Percentiles rank a stretch among this genome's conserved stretches.
Evolutionary conservation across 2,888 invertebrate genomes (phyloP).

Genomic region (Labia minor): DNA sequence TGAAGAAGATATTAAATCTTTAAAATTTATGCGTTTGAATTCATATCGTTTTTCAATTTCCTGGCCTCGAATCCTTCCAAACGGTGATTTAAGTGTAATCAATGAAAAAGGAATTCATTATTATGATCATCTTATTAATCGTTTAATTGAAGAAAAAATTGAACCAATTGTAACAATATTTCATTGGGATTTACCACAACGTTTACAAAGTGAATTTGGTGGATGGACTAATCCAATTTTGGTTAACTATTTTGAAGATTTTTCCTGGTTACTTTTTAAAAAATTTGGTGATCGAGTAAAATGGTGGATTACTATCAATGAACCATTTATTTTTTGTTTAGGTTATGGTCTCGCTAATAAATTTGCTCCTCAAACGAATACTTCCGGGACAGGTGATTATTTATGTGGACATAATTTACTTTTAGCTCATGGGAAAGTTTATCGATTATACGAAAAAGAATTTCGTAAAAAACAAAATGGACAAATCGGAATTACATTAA

Average conservation of each 20-base stretch:
- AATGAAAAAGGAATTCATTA: slow-evolving; percentile 36
- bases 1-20: background rate
- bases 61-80: slow-evolving; percentile 38
- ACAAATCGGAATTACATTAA: slow-evolving; percentile 26
- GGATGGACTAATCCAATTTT: slow-evolving; percentile 48
- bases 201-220: slow-evolving; percentile 43
- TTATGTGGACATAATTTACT: slow-evolving; percentile 51
- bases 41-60: slow-evolving; percentile 28
- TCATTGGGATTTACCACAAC: slow-evolving; percentile 56
- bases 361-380: slow-evolving; percentile 35
- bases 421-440: slow-evolving; percentile 53
- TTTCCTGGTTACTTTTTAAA: slow-evolving; percentile 48
- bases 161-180: slow-evolving; percentile 46
- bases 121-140: slow-evolving; percentile 36
- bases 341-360: slow-evolving; percentile 33
- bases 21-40: background rate
- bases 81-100: slow-evolving; percentile 30
- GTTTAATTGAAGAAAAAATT: slow-evolving; percentile 34
- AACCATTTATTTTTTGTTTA: slow-evolving; percentile 51
- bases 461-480: slow-evolving; percentile 41
- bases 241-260: slow-evolving; percentile 46
- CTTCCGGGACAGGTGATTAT: slow-evolving; percentile 49
- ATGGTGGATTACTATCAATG: slow-evolving; percentile 68
- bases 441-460: slow-evolving; percentile 47
- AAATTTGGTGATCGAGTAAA: slow-evolving; percentile 41